Evolutionary conservation across 2,113 vertebrate species (phyloP), one percentile per base, ranked within the genome.

Genomic region (Larimichthys crocea): DNA sequence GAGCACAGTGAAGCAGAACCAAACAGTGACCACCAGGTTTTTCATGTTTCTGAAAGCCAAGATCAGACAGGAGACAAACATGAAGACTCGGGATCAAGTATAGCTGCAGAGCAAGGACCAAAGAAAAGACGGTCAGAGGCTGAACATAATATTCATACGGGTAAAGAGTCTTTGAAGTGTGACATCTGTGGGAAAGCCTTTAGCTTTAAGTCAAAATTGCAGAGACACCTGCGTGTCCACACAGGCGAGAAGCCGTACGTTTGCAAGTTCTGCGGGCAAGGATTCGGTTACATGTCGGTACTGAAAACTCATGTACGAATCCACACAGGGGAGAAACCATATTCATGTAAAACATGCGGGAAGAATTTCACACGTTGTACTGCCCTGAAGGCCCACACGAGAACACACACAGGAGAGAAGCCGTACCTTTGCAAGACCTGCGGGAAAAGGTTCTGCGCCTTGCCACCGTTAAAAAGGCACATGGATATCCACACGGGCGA

Each of bases 171-270:
- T 12, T 83, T 74, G 17, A 53, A 55, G n/a, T 80, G 79, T 11
- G 76, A 50, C 19, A 71, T 55, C 4, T 86, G 84, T 75, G 82
- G 62, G 3, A 89, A 83, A 74, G 26, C 29, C 2, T 83, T 78
- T 19, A 46, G n/a, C 19, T 20, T 5, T n/a, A 53, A 10, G 50
- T 53, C 50, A 10, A 53, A 46, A 2, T n/a, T 70, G 22, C 20
- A 55, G 8, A 53, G 15, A 49, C 76, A 79, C 1, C 7, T 59
- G 2, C 29, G 56, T 3, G 3, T 17, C 0, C 56, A 59, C 26
- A 59, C 9, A 9, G 55, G 55, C 15, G 55, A 56, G 22, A 56
- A 56, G 22, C 55, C 55, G 11, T 56, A 24, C 10, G 1, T 31
- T 8, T 59, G 56, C 56, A 29, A 29, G 2, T 26, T 11, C 56